Base-by-base conservation (phyloP, 2,797 vertebrate genomes). In the Typhlichthys eigenmanni region DNA sequence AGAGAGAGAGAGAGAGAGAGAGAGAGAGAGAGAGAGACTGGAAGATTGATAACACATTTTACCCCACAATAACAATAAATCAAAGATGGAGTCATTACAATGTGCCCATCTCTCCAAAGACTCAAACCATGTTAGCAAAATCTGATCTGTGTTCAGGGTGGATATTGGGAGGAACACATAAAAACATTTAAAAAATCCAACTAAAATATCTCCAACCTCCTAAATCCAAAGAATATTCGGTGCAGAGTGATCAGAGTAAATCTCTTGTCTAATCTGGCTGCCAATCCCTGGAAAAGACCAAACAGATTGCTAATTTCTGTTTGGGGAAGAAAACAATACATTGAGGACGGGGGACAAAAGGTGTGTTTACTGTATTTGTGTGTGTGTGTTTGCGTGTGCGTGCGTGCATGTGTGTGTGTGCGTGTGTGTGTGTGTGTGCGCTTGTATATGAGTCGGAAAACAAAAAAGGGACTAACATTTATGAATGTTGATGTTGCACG, bases 221-320 rank as follows among this genome's bases (percentile, higher is more conserved):
- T 34, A 75, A 81, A 76, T 75, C 50, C 70, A 59, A 63, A 14
- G 24, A 51, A 56, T 65, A 78, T 63, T 58, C 55, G 57, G 51
- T 63, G 64, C 64, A 56, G 16, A 62, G 54, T 67, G 62, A 78
- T 71, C 74, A 72, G 2, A 57, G 64, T 47, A 90, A 85, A 90
- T 89, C 86, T 82, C 64, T 66, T 57, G 65, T 56, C 75, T 88
- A 86, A 90, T 90, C 85, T 69, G 49, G 54, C 66, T 45, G 16
- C 51, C 2, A 66, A 74, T 72, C 62, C 66, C 49, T 2, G 48
- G 69, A 67, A 74, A 68, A 43, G 10, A 17, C 53, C 64, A 38
- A 38, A 38, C 34, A 38, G 34, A 85, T 77, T 71, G 64, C 58
- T 79, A 51, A 71, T 84, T 76, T 67, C 55, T 52, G 66, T 49